These are phyloP conservation scores for Pachymerium ferrugineum DNA, from an alignment of 2,888 invertebrate species.

Conservation along the genomic window DNA sequence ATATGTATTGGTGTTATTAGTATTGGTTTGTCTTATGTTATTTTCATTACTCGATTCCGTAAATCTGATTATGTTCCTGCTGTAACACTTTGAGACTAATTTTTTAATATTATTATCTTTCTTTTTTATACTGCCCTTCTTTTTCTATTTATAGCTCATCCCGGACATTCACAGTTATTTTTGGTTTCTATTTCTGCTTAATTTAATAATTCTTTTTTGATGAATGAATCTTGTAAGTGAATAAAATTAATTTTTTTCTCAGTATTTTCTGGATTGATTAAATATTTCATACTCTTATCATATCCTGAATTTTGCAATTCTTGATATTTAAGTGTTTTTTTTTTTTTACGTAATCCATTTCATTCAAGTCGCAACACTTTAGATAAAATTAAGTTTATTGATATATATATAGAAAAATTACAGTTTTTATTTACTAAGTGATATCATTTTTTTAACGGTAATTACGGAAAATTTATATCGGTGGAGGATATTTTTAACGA, in stretches of 20 bases:
- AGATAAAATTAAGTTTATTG: background rate
- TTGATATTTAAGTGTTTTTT: too few species aligned
- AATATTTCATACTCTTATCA: too few species aligned
- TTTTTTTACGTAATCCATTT: too few species aligned
- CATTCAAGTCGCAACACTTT: too few species aligned
- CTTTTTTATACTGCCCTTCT: background rate
- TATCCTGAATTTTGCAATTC: too few species aligned
- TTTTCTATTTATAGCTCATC: slow-evolving; percentile 22
- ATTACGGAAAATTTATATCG: too few species aligned
- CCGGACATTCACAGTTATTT: slow-evolving; percentile 23
- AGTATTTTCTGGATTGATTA: background rate
- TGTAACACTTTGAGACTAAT: background rate
- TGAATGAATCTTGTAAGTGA: slow-evolving; percentile 23
- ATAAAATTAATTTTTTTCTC: too few species aligned
- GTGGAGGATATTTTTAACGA: too few species aligned
- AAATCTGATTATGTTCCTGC: background rate
- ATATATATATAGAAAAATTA: too few species aligned
- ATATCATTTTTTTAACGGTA: too few species aligned
- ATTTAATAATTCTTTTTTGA: slow-evolving; percentile 19
- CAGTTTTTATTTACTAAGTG: too few species aligned
- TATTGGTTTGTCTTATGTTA: background rate
- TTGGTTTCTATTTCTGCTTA: background rate
- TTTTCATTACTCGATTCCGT: background rate
- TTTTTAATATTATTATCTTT: background rate
- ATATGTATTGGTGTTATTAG: background rate